Evolutionary conservation across 2,113 vertebrate species (phyloP).

Genomic region (Athene cunicularia): DNA sequence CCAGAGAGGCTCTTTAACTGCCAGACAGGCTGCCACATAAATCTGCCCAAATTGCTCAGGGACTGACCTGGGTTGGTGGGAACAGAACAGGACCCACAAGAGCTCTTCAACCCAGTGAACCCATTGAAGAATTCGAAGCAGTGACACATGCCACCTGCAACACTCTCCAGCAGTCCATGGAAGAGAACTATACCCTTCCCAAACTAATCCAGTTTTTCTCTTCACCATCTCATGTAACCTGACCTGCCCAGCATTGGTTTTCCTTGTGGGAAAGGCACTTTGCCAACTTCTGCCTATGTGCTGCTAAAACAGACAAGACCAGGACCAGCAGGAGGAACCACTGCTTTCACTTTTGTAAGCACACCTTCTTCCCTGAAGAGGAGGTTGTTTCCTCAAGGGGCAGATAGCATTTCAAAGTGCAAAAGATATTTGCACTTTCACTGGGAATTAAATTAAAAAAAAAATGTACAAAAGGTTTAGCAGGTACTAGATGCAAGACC

Average conservation of each 20-base stretch:
- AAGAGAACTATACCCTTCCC: neutral
- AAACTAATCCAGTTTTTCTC: neutral
- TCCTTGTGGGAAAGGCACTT: accelerated
- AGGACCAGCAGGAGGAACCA: neutral
- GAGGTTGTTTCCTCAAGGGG: neutral
- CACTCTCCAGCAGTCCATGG: neutral
- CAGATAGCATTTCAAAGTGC: neutral
- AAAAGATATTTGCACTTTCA: neutral
- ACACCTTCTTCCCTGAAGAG: neutral
- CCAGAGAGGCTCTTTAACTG: neutral
- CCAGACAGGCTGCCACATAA: accelerated
- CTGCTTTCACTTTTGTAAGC: neutral
- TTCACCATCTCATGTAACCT: accelerated
- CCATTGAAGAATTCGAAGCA: neutral
- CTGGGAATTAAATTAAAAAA: neutral
- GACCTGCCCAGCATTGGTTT: neutral
- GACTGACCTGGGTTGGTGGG: neutral
- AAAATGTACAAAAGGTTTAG: neutral
- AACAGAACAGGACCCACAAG: no score
- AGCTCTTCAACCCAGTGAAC: neutral
- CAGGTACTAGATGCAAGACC: neutral
- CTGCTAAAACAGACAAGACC: neutral
- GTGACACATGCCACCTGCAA: accelerated
- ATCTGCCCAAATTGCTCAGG: neutral
- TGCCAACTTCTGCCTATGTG: neutral